Conservation (phyloP, 2,888 invertebrate genomes). For the Syrphus vitripennis region DNA sequence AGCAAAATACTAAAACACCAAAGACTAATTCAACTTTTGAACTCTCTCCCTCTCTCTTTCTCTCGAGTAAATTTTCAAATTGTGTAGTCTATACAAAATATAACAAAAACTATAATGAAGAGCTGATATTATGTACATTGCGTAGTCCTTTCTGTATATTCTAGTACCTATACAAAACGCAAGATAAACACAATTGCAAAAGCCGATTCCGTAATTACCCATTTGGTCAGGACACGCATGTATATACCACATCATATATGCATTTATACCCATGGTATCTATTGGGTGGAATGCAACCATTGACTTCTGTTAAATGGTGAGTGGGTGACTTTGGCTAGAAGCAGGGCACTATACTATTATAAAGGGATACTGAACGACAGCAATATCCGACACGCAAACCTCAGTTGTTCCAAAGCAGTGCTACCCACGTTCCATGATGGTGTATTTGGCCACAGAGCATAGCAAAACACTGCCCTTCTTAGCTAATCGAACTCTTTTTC, state of each 20-base stretch:
- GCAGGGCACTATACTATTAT: background rate
- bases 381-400: slow-evolving; percentile 71
- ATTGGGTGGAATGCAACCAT: slow-evolving; percentile 36
- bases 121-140: background rate
- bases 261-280: background rate
- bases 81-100: slow-evolving; percentile 44
- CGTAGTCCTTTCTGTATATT: background rate
- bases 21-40: slow-evolving; percentile 49
- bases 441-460: slow-evolving; percentile 5
- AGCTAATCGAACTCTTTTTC: slow-evolving; percentile 69
- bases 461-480: slow-evolving; percentile 29
- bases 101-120: background rate
- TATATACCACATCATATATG: background rate
- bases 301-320: background rate
- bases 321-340: slow-evolving; percentile 34
- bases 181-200: slow-evolving; percentile 65
- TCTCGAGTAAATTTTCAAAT: slow-evolving; percentile 60
- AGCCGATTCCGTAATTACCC: slow-evolving; percentile 66
- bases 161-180: background rate
- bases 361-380: slow-evolving; percentile 58
- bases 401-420: slow-evolving; percentile 35
- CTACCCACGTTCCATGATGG: slow-evolving; percentile 33
- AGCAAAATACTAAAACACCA: slow-evolving; percentile 11
- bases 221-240: slow-evolving; percentile 52
- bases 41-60: too few species aligned